These are phyloP conservation scores for Barypeithes pellucidus DNA, from an alignment of 2,888 invertebrate genomes.

Conservation along the genomic window DNA sequence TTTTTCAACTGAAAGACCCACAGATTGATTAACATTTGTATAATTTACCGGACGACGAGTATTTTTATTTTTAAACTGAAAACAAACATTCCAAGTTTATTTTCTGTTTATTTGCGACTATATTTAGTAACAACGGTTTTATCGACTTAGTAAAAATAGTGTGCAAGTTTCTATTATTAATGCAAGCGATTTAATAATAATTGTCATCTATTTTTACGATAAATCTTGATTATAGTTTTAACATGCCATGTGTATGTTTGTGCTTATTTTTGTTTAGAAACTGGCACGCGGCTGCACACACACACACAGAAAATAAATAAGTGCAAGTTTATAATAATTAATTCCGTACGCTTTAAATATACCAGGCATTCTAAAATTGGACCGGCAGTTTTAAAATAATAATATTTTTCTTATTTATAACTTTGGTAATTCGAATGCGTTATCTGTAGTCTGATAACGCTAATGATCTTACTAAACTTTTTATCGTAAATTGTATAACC, in stretches of 20 bases:
- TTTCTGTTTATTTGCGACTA: constrained; percentile 63
- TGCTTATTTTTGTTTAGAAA: neutral
- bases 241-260: constrained; percentile 20
- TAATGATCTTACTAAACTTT: constrained; percentile 44
- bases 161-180: constrained; percentile 61
- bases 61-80: constrained; percentile 54
- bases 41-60: constrained; percentile 13
- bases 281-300: neutral
- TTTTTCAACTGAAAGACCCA: constrained; percentile 19
- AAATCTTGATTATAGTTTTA: constrained; percentile 18
- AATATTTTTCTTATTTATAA: constrained; percentile 17
- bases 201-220: constrained; percentile 42
- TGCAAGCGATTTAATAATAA: constrained; percentile 28
- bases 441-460: constrained; percentile 37
- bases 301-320: neutral
- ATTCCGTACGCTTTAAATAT: neutral
- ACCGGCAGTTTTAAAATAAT: constrained; percentile 2
- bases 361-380: neutral
- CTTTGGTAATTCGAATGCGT: constrained; percentile 15
- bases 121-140: constrained; percentile 65
- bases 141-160: constrained; percentile 67
- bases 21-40: constrained; percentile 24
- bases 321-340: neutral
- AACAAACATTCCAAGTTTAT: constrained; percentile 59
- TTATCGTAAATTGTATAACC: constrained; percentile 39